Evolutionary conservation across 2,888 invertebrate genomes (phyloP), one percentile per base, ranked within the genome.

Genomic region (Sminthurinus aureus): DNA sequence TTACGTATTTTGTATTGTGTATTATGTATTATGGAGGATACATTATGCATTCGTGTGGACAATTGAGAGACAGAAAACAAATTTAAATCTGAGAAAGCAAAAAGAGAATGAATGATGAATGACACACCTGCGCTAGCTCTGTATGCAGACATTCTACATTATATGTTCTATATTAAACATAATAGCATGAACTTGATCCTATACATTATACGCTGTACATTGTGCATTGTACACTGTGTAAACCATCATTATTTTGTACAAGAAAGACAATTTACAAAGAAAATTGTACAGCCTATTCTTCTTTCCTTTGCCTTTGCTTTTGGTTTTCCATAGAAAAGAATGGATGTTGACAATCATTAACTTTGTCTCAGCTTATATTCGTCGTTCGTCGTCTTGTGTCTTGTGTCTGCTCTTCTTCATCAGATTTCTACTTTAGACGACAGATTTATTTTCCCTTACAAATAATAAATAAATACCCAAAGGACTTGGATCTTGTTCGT

Each of bases 271-370:
- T 38, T 38, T 6, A 38, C 38, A 38, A 38, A 38, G 38, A 38
- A 38, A 38, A 38, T 38, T 38, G 38, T 38, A 38, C 38, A 38
- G 38, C 6, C 38, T 38, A 38, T 38, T 38, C 38, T 38, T 38
- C 38, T 38, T 38, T 6, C 38, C 38, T 38, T 38, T 38, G 1
- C 38, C 6, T 38, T 1, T 38, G 38, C 38, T 6, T 4, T 38
- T 38, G 38, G 38, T 38, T 38, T 38, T 38, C 38, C 38, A 38
- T 38, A 38, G 38, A 38, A 38, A 38, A 38, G 38, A 38, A 38
- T 38, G 58, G 58, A 58, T 58, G 58, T 58, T 58, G 58, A 58
- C 71, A 71, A 71, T 71, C 71, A 12, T 71, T 71, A 71, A 71
- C 22, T 71, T 24, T 15, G 71, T 71, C 71, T 71, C 24, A 6